Evolutionary conservation across 1,140 invertebrate genomes (phyloP).

Genomic region (Drosophila lacteicornis): DNA sequence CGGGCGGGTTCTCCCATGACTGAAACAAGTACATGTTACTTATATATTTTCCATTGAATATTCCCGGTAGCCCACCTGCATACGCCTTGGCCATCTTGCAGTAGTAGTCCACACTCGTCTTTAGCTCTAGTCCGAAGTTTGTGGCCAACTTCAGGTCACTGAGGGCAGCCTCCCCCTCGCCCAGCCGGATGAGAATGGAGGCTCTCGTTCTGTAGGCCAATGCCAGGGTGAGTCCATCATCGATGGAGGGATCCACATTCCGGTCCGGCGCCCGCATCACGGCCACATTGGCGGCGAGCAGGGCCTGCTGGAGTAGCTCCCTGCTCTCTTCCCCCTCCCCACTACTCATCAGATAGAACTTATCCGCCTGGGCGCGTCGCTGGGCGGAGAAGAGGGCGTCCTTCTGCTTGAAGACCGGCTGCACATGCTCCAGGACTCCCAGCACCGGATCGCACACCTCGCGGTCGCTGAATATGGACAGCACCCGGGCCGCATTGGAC

Average conservation of each 20-base stretch:
- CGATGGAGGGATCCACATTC: slow-evolving; percentile 86
- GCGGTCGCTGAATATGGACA: slow-evolving; percentile 85
- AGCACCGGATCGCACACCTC: slow-evolving; percentile 85
- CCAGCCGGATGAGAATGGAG: slow-evolving; percentile 86
- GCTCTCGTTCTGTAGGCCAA: slow-evolving; percentile 87
- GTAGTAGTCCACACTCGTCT: slow-evolving; percentile 87
- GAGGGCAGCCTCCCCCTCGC: slow-evolving; percentile 86
- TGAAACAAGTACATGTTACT: slow-evolving; percentile 1
- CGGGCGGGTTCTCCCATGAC: slow-evolving; percentile 85
- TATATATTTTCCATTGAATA: no score
- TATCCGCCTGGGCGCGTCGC: slow-evolving; percentile 85
- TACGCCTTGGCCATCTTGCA: slow-evolving; percentile 88
- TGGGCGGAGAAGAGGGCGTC: slow-evolving; percentile 84
- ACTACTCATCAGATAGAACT: slow-evolving; percentile 81
- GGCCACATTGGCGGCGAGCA: slow-evolving; percentile 87
- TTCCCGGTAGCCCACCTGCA: slow-evolving; percentile 81
- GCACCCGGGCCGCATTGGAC: slow-evolving; percentile 86
- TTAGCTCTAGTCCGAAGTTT: slow-evolving; percentile 86
- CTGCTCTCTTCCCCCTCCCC: slow-evolving; percentile 32
- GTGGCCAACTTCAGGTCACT: slow-evolving; percentile 88
- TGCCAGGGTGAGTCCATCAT: slow-evolving; percentile 87
- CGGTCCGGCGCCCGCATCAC: slow-evolving; percentile 87
- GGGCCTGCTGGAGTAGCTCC: slow-evolving; percentile 86
- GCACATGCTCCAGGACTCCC: slow-evolving; percentile 85
- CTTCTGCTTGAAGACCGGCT: slow-evolving; percentile 85